Base-by-base conservation (phyloP, 2,888 invertebrate genomes). In the Latrodectus elegans region DNA sequence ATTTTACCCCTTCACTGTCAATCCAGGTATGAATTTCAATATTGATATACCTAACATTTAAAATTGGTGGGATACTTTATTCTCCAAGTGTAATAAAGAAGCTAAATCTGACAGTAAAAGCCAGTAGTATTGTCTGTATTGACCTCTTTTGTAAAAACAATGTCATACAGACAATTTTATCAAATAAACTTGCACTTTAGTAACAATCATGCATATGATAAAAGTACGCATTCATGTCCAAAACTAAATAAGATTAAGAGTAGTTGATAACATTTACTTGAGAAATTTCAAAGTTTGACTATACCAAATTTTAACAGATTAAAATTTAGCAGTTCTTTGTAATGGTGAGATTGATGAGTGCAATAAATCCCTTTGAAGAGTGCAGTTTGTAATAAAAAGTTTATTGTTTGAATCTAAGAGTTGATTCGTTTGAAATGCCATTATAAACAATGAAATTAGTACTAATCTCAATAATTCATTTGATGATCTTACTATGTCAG, bases 51-150 rank as follows among this genome's bases (percentile, higher is more conserved):
- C 14, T 55, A 55, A n/a, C n/a, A n/a, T n/a, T n/a, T n/a, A n/a
- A n/a, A n/a, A n/a, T n/a, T n/a, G n/a, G n/a, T n/a, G 55, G 22
- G 26, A 26, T 11, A 22, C 8, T 8, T 15, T 70, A 26, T 70
- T 26, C 70, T 70, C 10, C 70, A 70, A 70, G 70, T 14, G 38
- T 70, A 70, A 15, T 70, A 26, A 70, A 38, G 22, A 70, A 70
- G 26, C 38, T 11, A 10, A 49, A 10, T 55, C 55, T 55, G 55
- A 12, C 4, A 55, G 55, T 55, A 14, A 8, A 8, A 26, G 26
- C 3, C 49, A 22, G 14, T 26, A 8, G 8, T 8, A 10, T 22
- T 22, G 3, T 4, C 3, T 26, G 9, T 26, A 68, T 22, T 8
- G 8, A 9, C 15, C 22, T 70, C 1, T 14, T 70, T 70, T 70